phyloP scores from a whole-genome alignment of 2,113 vertebrate species.

The Kryptolebias marmoratus region DNA sequence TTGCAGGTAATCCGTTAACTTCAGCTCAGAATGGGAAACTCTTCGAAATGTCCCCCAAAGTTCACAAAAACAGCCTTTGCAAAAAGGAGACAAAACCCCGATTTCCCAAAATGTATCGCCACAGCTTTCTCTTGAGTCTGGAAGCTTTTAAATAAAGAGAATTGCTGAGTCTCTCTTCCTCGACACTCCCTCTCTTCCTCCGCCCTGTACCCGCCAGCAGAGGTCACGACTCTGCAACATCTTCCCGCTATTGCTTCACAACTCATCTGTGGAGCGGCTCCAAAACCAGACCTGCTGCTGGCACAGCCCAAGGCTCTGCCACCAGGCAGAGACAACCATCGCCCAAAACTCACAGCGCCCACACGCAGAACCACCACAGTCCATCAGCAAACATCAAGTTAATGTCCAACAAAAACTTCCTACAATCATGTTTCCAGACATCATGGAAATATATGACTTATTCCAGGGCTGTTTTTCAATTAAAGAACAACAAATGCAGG shows the following conservation, averaged over 20 bases:
- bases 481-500: background rate
- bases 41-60: background rate
- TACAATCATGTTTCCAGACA: background rate
- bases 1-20: conserved; percentile 9
- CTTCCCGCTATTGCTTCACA: conserved; percentile 41
- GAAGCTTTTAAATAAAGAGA: conserved; percentile 23
- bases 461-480: background rate
- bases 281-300: conserved; percentile 51
- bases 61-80: background rate
- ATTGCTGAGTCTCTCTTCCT: conserved; percentile 33
- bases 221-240: conserved; percentile 29
- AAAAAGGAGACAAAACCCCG: background rate
- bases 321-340: conserved; percentile 42
- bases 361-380: conserved; percentile 20
- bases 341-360: conserved; percentile 37
- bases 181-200: background rate
- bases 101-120: background rate
- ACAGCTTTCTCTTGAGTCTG: conserved; percentile 5
- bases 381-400: background rate
- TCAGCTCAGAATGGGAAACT: background rate
- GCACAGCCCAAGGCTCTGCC: conserved; percentile 62
- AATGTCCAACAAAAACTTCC: background rate
- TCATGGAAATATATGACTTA: background rate
- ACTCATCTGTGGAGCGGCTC: conserved; percentile 40
- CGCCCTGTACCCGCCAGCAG: conserved; percentile 13